Evolutionary conservation across 2,797 vertebrate genomes (phyloP).

Genomic region (Urosaurus nigricauda): DNA sequence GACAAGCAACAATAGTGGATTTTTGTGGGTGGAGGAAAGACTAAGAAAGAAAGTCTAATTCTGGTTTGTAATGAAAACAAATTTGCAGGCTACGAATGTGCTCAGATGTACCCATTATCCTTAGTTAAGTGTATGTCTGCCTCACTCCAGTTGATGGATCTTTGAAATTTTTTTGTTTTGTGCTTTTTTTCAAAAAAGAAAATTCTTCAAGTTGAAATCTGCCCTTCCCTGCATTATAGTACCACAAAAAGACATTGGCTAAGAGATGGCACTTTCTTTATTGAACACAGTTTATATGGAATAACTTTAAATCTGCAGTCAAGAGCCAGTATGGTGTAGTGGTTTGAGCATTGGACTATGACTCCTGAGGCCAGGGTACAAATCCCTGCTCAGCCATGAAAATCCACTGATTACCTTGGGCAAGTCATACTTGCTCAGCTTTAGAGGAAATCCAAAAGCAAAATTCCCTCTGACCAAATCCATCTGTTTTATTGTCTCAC

Average conservation of each 20-base stretch:
- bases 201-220: neutral
- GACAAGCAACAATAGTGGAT: neutral
- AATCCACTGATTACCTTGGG: too few relatives aligned
- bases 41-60: neutral
- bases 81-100: neutral
- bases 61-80: neutral
- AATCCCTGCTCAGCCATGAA: too few relatives aligned
- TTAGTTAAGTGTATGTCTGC: neutral
- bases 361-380: too few relatives aligned
- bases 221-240: neutral
- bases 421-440: too few relatives aligned
- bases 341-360: too few relatives aligned
- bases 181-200: neutral
- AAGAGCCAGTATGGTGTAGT: neutral
- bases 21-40: neutral
- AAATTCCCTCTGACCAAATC: too few relatives aligned
- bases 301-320: neutral
- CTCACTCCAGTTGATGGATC: neutral
- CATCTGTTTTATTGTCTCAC: too few relatives aligned
- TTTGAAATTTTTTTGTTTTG: neutral
- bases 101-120: neutral
- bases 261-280: conserved; percentile 3
- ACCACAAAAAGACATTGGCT: conserved; percentile 32
- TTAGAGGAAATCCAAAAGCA: too few relatives aligned
- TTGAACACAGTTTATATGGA: neutral